Percentiles rank a stretch among this genome's conserved stretches.
phyloP scores from a whole-genome alignment of 2,797 vertebrate genomes.

The Momotus momota region DNA sequence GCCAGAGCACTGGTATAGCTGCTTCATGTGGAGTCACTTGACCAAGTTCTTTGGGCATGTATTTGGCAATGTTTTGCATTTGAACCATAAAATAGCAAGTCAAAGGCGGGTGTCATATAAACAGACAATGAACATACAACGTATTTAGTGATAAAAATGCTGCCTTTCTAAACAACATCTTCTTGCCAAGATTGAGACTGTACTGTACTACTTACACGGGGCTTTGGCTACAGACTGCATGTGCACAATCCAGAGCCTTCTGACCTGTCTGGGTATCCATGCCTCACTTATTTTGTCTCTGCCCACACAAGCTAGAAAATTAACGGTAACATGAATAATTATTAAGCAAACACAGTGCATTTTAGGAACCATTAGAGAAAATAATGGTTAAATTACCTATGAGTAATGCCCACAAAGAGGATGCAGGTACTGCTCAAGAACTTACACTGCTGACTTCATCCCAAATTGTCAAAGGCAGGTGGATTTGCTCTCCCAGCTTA shows the following conservation, averaged over 20 bases:
- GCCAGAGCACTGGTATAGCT: background rate
- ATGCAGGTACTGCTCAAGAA: background rate
- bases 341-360: background rate
- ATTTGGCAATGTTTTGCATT: background rate
- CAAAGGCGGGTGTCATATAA: background rate
- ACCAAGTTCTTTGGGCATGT: background rate
- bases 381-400: background rate
- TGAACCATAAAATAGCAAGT: background rate
- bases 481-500: background rate
- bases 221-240: background rate
- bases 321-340: background rate
- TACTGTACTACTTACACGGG: background rate
- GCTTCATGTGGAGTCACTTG: background rate
- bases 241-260: background rate
- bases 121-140: background rate
- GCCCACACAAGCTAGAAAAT: background rate
- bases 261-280: background rate
- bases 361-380: background rate
- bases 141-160: background rate
- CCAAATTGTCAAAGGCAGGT: background rate
- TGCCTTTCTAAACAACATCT: background rate
- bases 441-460: background rate
- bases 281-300: background rate
- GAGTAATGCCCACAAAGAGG: background rate
- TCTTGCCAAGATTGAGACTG: background rate